Percentiles rank a stretch among this genome's conserved stretches.
phyloP scores from a whole-genome alignment of 2,113 vertebrate genomes.

The Ginglymostoma cirratum region DNA sequence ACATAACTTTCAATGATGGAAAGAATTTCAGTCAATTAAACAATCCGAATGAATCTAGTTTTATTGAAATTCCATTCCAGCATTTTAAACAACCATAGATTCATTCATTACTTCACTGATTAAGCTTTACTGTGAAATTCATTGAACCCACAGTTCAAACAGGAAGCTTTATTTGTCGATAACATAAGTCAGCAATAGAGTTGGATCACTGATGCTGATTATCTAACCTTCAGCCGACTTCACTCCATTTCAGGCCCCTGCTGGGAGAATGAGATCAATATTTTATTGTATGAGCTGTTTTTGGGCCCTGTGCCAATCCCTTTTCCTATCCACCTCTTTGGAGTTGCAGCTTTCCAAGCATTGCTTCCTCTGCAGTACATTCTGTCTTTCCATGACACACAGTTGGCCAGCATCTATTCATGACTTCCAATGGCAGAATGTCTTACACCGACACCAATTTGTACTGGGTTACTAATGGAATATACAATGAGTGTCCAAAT shows the following conservation, averaged over 20 bases:
- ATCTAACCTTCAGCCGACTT: neutral
- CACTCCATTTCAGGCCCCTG: neutral
- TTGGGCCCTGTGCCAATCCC: neutral
- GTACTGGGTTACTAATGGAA: neutral
- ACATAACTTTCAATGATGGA: neutral
- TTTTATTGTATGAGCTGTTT: neutral
- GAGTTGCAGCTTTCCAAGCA: neutral
- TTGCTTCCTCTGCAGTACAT: neutral
- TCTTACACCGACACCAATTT: neutral
- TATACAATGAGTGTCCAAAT: neutral
- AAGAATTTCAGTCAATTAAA: neutral
- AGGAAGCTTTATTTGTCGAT: neutral
- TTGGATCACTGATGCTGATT: neutral
- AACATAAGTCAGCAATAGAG: neutral
- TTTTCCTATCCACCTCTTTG: neutral
- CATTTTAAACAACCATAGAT: neutral
- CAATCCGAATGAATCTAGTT: neutral
- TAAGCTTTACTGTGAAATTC: neutral
- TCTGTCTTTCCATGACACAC: too few relatives aligned
- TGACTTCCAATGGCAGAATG: neutral
- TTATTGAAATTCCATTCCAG: neutral
- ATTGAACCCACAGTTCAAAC: neutral
- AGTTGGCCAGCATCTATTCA: neutral
- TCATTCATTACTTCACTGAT: neutral
- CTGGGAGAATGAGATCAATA: neutral